Evolutionary conservation across 2,888 invertebrate species (phyloP).

Genomic region (Ischnus inquisitorius): DNA sequence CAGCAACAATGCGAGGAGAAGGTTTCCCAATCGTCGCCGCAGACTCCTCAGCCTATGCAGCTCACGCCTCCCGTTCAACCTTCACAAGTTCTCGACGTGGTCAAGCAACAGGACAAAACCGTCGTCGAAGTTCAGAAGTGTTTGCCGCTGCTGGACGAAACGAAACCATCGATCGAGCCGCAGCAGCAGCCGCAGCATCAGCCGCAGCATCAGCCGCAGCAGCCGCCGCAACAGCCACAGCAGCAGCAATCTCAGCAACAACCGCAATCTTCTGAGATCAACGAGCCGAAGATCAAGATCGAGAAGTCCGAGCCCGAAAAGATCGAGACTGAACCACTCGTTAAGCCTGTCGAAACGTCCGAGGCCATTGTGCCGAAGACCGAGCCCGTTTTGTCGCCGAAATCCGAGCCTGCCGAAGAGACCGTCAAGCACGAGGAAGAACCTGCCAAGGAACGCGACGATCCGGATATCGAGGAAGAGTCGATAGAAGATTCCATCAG

Average conservation of each 20-base stretch:
- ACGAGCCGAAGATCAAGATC: constrained; percentile 72
- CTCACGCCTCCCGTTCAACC: constrained; percentile 74
- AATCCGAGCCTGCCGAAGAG: constrained; percentile 75
- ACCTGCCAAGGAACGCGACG: constrained; percentile 71
- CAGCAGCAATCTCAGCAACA: constrained; percentile 28
- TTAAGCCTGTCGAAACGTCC: constrained; percentile 39
- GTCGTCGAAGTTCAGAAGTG: constrained; percentile 59
- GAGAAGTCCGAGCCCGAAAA: constrained; percentile 67
- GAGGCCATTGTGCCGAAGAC: constrained; percentile 69
- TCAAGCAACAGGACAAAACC: constrained; percentile 77
- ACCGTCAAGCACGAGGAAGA: constrained; percentile 76
- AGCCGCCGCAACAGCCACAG: background rate
- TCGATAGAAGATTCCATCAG: constrained; percentile 75
- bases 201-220: constrained; percentile 45
- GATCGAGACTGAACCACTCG: constrained; percentile 9
- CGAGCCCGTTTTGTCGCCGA: constrained; percentile 71
- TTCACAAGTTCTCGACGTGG: constrained; percentile 71
- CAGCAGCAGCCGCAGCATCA: constrained; percentile 65
- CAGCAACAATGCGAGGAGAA: constrained; percentile 18
- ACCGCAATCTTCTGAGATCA: constrained; percentile 51
- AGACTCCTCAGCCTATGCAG: constrained; percentile 76
- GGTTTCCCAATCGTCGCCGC: constrained; percentile 26
- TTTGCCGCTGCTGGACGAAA: constrained; percentile 47
- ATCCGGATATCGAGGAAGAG: constrained; percentile 78
- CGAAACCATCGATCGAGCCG: constrained; percentile 52